phyloP scores from a whole-genome alignment of 2,113 vertebrate genomes.

The Labeo rohita region DNA sequence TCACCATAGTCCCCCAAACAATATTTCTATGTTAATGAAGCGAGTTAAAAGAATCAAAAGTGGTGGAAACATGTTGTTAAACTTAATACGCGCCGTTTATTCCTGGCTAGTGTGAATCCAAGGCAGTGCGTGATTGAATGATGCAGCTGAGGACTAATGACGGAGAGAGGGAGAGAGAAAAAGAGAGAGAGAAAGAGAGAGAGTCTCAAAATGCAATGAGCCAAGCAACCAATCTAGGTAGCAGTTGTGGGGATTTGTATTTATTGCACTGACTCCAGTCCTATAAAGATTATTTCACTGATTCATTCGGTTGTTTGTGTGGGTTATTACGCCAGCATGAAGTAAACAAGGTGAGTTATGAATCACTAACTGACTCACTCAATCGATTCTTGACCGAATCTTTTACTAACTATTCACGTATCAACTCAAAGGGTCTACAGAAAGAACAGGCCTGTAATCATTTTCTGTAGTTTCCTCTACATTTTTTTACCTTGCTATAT shows the following conservation, averaged over 20 bases:
- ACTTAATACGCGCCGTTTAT: neutral
- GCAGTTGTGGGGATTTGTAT: neutral
- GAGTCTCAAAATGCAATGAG: neutral
- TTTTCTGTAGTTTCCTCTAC: too few species aligned
- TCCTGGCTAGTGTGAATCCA: conserved; percentile 1
- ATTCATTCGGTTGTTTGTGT: neutral
- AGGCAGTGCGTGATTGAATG: conserved; percentile 27
- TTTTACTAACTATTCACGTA: neutral
- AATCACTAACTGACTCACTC: neutral
- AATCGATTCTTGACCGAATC: neutral
- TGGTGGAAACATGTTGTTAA: neutral
- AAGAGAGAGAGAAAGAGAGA: conserved; percentile 18
- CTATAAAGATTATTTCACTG: neutral
- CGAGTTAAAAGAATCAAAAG: neutral
- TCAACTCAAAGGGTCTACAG: neutral
- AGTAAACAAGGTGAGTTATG: neutral
- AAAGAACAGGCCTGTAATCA: neutral
- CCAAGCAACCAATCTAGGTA: neutral
- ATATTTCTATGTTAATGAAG: neutral
- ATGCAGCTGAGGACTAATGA: neutral
- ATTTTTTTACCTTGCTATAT: too few species aligned
- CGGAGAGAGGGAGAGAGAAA: too few species aligned
- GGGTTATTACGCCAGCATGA: too few species aligned
- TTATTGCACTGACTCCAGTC: neutral
- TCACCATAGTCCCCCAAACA: neutral